Evolutionary conservation across 2,113 vertebrate species (phyloP).

Genomic region (Chrysemys picta): DNA sequence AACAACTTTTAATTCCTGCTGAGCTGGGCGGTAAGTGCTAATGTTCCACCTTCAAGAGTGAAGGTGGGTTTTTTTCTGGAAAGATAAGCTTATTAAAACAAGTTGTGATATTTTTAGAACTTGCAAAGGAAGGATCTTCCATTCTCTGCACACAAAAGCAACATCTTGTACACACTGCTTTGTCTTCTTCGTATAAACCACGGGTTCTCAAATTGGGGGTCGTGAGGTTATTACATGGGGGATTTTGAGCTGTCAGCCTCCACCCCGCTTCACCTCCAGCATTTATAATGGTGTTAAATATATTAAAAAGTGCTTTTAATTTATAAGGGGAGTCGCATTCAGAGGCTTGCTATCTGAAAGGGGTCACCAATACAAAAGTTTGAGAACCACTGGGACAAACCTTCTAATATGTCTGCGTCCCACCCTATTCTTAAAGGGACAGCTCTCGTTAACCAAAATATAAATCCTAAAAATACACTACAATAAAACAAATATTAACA

Average conservation of each 20-base stretch:
- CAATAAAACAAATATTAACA: background rate
- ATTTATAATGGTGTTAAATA: no score
- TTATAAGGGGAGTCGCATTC: no score
- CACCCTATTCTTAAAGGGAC: background rate
- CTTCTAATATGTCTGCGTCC: background rate
- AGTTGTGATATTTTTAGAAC: background rate
- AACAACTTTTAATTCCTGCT: background rate
- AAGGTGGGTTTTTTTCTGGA: background rate
- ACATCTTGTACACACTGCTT: background rate
- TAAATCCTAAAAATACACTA: background rate
- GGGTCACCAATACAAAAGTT: no score
- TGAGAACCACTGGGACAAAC: no score
- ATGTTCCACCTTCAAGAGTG: fast-evolving
- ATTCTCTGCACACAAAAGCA: background rate
- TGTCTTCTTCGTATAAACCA: background rate
- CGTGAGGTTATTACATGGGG: no score
- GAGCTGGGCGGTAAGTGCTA: background rate
- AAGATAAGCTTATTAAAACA: background rate
- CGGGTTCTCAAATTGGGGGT: no score
- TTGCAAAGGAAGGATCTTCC: background rate
- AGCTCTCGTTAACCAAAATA: background rate
- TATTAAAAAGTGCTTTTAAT: no score
- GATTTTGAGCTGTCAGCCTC: no score
- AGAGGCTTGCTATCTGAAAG: no score
- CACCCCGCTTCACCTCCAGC: no score